Evolutionary conservation across 2,797 vertebrate species (phyloP), one percentile per base, ranked within the genome.

Genomic region (Fringilla coelebs): DNA sequence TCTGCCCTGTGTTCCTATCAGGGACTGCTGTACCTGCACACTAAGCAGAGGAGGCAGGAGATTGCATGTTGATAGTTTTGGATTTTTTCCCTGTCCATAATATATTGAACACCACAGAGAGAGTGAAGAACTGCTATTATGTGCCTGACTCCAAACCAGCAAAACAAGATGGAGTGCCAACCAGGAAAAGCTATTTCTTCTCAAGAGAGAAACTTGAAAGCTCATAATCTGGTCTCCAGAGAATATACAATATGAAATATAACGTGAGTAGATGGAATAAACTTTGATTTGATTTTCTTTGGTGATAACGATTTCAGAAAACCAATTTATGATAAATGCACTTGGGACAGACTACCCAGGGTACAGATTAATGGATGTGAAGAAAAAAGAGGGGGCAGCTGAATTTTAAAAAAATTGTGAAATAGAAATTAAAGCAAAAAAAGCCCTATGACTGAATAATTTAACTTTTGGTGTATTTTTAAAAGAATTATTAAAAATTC

Each of bases 251-350:
- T 63, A 28, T 57, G 54, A 95, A 87, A 90, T 90, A 67, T 32
- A 89, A 79, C 57, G 41, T 11, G 32, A 79, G 38, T 38, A 51
- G 84, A 45, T 80, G 77, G 54, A 89, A 91, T 67, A 93, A 96
- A 92, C 65, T 88, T 74, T 79, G 54, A 68, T 88, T 93, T 91
- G 4, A 85, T 85, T 89, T 94, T 72, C 79, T 93, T 89, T 76
- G 66, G 70, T 48, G 43, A 55, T 92, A 91, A 89, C 3, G 5
- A 79, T 83, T 89, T 74, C 54, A 72, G 40, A 71, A 84, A 93
- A 89, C 29, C 48, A 66, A 65, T 94, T 83, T 89, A 75, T 70
- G 58, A 65, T 54, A 87, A 92, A 85, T 40, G 34, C 77, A 36
- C 54, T 52, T 82, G 83, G 61, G 83, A 81, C 60, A 58, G 4